Evolutionary conservation across 2,888 invertebrate genomes (phyloP).

Genomic region (Volucella bombylans): DNA sequence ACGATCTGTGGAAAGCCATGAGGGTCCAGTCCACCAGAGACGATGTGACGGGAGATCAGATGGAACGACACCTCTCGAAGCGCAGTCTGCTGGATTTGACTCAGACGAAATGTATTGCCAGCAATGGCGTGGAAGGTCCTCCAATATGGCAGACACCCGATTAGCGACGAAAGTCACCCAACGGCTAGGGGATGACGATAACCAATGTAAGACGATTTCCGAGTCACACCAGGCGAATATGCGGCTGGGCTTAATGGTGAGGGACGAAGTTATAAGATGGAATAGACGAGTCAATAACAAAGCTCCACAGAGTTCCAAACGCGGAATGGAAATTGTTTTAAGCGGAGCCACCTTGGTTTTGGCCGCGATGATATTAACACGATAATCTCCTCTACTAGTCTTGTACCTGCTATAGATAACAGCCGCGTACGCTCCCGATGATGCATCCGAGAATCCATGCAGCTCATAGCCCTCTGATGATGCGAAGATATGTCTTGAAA

Average conservation of each 20-base stretch:
- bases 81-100: slow-evolving; percentile 8
- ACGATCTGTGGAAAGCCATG: neutral
- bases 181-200: no score
- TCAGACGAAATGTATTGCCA: slow-evolving; percentile 19
- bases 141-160: neutral
- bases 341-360: neutral
- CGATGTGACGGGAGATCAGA: no score
- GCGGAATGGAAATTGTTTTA: neutral
- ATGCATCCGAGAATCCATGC: slow-evolving; percentile 1
- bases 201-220: no score
- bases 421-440: slow-evolving; percentile 1
- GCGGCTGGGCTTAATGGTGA: no score
- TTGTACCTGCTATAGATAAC: neutral
- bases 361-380: no score
- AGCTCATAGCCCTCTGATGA: neutral
- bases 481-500: no score
- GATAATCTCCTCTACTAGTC: no score
- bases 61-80: no score
- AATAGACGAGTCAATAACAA: no score
- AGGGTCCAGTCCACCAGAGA: no score
- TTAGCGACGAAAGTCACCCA: slow-evolving; percentile 1
- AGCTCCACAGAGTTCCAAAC: neutral
- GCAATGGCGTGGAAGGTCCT: neutral
- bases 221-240: no score
- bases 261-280: no score